A percentile compares a stretch with the other conserved stretches of the same genome.
phyloP scores from a whole-genome alignment of 1,140 invertebrate species.

The Glomeris maerens region DNA sequence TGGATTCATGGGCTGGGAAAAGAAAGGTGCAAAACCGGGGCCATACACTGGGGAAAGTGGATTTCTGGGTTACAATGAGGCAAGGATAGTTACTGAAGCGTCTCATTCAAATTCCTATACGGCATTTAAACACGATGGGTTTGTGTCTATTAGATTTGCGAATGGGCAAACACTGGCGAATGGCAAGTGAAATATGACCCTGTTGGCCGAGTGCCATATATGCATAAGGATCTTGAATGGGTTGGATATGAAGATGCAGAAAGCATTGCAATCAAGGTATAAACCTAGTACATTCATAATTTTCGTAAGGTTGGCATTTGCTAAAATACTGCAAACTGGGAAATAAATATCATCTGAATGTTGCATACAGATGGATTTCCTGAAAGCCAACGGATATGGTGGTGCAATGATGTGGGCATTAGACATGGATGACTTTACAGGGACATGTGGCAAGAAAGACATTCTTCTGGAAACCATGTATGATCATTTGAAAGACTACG shows the following conservation, averaged over 20 bases:
- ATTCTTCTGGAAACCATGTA: conserved; percentile 44
- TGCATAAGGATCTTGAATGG: conserved; percentile 75
- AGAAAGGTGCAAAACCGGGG: conserved; percentile 62
- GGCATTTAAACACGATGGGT: not conserved
- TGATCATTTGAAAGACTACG: conserved; percentile 55
- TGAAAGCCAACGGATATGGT: conserved; percentile 26
- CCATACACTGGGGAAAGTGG: conserved; percentile 65
- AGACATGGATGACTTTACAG: conserved; percentile 29
- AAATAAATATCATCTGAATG: no score
- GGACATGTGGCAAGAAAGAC: conserved; percentile 21
- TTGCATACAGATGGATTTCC: conserved; percentile 22
- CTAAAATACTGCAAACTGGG: conserved; percentile 16
- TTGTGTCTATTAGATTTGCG: conserved; percentile 48
- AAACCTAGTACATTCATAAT: not conserved
- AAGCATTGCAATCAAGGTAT: conserved; percentile 69
- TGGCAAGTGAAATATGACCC: conserved; percentile 75
- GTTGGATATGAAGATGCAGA: conserved; percentile 73
- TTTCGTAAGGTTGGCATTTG: not conserved
- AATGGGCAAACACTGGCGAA: conserved; percentile 45
- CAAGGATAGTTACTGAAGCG: conserved; percentile 20
- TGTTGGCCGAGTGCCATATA: conserved; percentile 62
- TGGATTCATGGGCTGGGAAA: conserved; percentile 51
- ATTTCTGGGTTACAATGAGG: conserved; percentile 78
- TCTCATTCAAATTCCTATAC: no score
- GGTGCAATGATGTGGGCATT: conserved; percentile 34